Base-by-base conservation (phyloP, 2,113 vertebrate species). In the Pseudopipra pipra region DNA sequence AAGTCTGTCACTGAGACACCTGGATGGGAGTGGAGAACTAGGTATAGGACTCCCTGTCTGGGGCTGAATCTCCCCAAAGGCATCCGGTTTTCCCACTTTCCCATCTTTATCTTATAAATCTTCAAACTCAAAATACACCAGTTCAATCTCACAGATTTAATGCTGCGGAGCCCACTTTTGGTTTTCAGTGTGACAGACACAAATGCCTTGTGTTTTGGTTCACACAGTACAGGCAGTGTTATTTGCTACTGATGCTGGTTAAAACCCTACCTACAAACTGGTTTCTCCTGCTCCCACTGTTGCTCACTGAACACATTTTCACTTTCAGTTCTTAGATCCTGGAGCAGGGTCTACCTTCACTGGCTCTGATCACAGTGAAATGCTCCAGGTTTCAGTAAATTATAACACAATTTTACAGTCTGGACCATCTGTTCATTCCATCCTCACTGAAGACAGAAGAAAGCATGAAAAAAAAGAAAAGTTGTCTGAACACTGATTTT, bases 11-110 rank as follows among this genome's bases (percentile, higher is more conserved):
- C 1, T 46, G 37, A 31, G 55, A 70, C 31, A 70, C 27, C 31
- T 62, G 14, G 28, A n/a, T 54, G 24, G 22, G 31, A 81, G 19
- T 20, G 8, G 35, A 62, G 15, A 95, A 67, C 12, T 24, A 22
- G 17, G 20, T 79, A 90, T 56, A 77, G 41, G 41, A 65, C 47
- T 76, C 44, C 44, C 14, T 35, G 0, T 68, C 44, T 70, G 27
- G 16, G 21, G 18, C 33, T 73, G 30, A 76, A 72, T 46, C 27
- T 79, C 52, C 17, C 16, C n/a, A 27, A 66, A 82, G 9, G 8
- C 39, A 61, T 8, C 0, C 0, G 5, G 23, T 37, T 71, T 35
- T 61, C 18, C 52, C 33, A 59, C 8, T 31, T 63, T 63, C 49
- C 49, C 54, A 72, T 39, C 20, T 67, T 41, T 62, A n/a, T 44